Evolutionary conservation across 2,797 vertebrate genomes (phyloP).

Genomic region (Uromys caudimaculatus): DNA sequence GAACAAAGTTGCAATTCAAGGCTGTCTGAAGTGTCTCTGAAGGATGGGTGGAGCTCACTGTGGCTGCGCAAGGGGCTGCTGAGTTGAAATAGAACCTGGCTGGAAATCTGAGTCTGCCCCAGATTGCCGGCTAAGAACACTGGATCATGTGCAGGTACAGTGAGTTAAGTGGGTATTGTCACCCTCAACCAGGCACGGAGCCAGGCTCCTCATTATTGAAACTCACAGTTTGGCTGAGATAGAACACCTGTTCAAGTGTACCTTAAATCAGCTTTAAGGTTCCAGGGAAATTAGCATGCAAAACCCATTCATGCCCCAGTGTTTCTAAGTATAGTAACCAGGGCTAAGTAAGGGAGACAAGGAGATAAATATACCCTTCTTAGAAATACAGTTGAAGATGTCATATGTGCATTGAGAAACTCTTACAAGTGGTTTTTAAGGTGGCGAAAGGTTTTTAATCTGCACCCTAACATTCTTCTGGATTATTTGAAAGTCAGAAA

Average conservation of each 20-base stretch:
- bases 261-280: not conserved
- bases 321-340: not conserved
- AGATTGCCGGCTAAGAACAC: not conserved
- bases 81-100: not conserved
- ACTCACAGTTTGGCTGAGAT: not conserved
- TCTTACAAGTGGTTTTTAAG: not conserved
- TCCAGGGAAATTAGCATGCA: constrained; percentile 20
- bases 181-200: not conserved
- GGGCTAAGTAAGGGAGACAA: not conserved
- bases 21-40: not conserved
- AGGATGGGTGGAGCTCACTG: not conserved
- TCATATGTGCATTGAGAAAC: not conserved
- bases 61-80: not conserved
- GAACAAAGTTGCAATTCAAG: not conserved
- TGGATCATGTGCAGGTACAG: too few species aligned
- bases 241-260: not conserved
- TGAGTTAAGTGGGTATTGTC: not conserved
- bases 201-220: not conserved
- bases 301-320: not conserved
- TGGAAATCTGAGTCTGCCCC: not conserved
- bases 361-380: not conserved
- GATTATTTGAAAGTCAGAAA: constrained; percentile 34
- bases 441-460: not conserved
- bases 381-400: not conserved
- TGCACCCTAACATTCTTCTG: not conserved